phyloP scores from a whole-genome alignment of 2,797 vertebrate species.

The Melanogrammus aeglefinus region DNA sequence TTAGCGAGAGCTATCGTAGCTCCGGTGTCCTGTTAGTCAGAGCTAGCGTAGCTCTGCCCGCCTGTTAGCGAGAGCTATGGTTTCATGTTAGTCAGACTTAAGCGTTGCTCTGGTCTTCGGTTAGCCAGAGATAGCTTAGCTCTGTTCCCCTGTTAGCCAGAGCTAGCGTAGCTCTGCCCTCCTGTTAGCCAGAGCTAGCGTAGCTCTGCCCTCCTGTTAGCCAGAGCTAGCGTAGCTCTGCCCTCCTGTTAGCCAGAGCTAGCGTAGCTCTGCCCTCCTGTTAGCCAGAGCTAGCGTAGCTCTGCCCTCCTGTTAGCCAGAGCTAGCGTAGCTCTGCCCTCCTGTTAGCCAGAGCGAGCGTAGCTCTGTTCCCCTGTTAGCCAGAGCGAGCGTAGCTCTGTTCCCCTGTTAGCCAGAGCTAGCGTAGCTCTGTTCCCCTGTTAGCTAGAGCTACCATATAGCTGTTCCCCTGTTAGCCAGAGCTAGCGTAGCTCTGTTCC shows the following conservation, averaged over 20 bases:
- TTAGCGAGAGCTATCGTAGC: neutral
- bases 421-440: neutral
- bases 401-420: neutral
- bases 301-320: neutral
- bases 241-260: neutral
- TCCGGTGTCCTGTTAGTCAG: neutral
- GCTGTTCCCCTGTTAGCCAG: neutral
- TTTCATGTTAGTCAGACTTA: neutral
- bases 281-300: neutral
- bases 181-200: neutral
- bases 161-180: neutral
- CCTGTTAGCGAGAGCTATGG: neutral
- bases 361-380: neutral
- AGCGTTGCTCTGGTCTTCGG: neutral
- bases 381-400: neutral
- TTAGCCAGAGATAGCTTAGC: neutral
- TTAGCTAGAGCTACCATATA: neutral
- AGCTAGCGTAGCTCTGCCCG: neutral
- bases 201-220: neutral
- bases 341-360: neutral
- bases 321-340: neutral
- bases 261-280: neutral
- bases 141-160: neutral
- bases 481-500: neutral
- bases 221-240: neutral